Conservation (phyloP, 2,113 vertebrate genomes). For the Ictalurus furcatus region DNA sequence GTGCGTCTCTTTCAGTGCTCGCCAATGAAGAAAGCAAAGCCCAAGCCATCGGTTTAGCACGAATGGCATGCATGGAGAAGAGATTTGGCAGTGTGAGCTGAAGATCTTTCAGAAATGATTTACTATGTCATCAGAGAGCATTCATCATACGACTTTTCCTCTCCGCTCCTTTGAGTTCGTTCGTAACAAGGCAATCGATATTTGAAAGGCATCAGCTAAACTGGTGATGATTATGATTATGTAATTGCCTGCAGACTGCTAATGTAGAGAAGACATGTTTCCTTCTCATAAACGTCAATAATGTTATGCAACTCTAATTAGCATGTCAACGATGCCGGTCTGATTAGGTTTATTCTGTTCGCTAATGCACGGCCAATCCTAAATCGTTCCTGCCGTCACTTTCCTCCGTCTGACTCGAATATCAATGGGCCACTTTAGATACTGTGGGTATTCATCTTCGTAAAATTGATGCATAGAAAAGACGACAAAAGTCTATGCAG, state of each 20-base stretch:
- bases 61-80: conserved; percentile 58
- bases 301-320: conserved; percentile 28
- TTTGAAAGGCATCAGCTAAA: conserved; percentile 49
- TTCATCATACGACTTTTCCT: conserved; percentile 50
- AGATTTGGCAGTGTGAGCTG: conserved; percentile 50
- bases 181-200: conserved; percentile 61
- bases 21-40: conserved; percentile 47
- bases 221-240: conserved; percentile 34
- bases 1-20: conserved; percentile 39
- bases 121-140: conserved; percentile 41
- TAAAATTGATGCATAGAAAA: conserved; percentile 14
- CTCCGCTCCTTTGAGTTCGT: conserved; percentile 35
- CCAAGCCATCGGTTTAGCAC: conserved; percentile 56
- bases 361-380: conserved; percentile 12
- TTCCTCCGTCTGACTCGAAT: not conserved
- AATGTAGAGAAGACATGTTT: conserved; percentile 31
- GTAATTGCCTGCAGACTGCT: conserved; percentile 33
- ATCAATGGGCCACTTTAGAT: conserved; percentile 32
- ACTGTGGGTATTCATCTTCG: conserved; percentile 31
- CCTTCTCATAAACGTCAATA: conserved; percentile 30
- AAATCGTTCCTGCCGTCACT: conserved; percentile 8
- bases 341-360: conserved; percentile 36
- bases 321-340: conserved; percentile 10
- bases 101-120: conserved; percentile 53
- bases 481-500: conserved; percentile 16